phyloP scores from a whole-genome alignment of 1,140 invertebrate genomes.

The Lepidotrigona ventralis region DNA sequence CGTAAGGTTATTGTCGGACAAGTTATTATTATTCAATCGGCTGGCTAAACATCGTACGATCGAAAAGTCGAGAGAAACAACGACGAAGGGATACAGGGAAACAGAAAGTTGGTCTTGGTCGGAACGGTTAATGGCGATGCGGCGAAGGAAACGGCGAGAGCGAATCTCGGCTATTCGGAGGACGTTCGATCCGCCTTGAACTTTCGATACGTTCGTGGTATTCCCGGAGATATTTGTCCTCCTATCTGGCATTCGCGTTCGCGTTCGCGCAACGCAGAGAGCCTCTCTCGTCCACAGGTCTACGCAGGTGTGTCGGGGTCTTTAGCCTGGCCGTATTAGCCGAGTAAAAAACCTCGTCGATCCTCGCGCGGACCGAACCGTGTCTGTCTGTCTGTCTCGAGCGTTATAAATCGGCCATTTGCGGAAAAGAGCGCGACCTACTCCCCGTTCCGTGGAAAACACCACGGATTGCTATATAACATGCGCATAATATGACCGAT shows the following conservation, averaged over 20 bases:
- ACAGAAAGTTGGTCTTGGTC: background rate
- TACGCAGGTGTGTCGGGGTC: slow-evolving; percentile 66
- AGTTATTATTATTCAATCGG: background rate
- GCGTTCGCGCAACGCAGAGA: slow-evolving; percentile 49
- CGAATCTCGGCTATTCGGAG: slow-evolving; percentile 24
- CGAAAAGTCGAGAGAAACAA: background rate
- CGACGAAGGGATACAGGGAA: background rate
- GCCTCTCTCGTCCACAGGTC: slow-evolving; percentile 56
- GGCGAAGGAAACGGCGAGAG: slow-evolving; percentile 2
- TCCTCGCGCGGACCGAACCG: background rate
- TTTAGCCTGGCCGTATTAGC: slow-evolving; percentile 57
- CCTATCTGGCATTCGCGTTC: slow-evolving; percentile 62
- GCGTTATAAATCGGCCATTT: slow-evolving; percentile 1
- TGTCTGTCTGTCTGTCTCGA: no score
- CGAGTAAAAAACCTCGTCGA: slow-evolving; percentile 36
- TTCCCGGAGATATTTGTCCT: slow-evolving; percentile 58
- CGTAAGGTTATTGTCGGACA: background rate
- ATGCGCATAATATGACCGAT: background rate
- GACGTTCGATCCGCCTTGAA: slow-evolving; percentile 56
- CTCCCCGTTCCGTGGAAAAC: slow-evolving; percentile 4
- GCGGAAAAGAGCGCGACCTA: slow-evolving; percentile 30
- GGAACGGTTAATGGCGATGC: background rate
- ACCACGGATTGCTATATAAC: slow-evolving; percentile 16
- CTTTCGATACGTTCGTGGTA: slow-evolving; percentile 63
- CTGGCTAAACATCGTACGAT: background rate